Percentiles rank a stretch among this genome's conserved stretches.
Conservation (phyloP, 2,888 invertebrate species). For the Chymomyza caudatula region DNA sequence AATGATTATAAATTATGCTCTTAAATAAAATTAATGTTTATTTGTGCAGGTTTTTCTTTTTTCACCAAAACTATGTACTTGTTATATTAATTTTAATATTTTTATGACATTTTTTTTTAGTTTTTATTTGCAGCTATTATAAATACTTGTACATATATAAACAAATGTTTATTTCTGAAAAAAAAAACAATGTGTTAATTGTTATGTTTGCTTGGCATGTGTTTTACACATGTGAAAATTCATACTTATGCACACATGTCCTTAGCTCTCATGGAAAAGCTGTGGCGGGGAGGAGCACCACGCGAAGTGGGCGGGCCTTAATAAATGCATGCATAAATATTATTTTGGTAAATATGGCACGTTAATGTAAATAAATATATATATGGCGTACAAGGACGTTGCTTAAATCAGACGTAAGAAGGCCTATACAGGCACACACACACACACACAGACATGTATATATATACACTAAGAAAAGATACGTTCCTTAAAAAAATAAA, state of each 20-base stretch:
- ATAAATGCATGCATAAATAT: constrained; percentile 17
- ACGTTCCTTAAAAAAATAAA: neutral
- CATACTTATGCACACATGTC: neutral
- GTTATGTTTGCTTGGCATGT: constrained; percentile 37
- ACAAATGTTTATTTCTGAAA: constrained; percentile 38
- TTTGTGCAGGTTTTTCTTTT: constrained; percentile 4
- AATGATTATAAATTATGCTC: constrained; percentile 19
- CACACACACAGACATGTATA: constrained; percentile 1
- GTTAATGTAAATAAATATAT: constrained; percentile 36
- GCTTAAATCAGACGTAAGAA: constrained; percentile 28
- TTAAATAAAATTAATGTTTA: constrained; percentile 33
- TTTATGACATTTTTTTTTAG: constrained; percentile 4
- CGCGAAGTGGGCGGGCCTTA: neutral
- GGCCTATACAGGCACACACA: constrained; percentile 16
- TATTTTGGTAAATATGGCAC: constrained; percentile 33
- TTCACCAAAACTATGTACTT: constrained; percentile 17
- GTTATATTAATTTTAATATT: constrained; percentile 37
- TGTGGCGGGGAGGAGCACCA: neutral
- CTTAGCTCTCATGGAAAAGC: neutral
- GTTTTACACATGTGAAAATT: constrained; percentile 1
- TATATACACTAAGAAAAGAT: neutral
- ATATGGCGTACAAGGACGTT: constrained; percentile 5
- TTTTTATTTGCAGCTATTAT: neutral
- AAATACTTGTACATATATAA: constrained; percentile 14
- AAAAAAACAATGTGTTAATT: constrained; percentile 32